These are phyloP conservation scores for Plectropomus leopardus DNA, from an alignment of 2,113 vertebrate species.

Conservation along the genomic window DNA sequence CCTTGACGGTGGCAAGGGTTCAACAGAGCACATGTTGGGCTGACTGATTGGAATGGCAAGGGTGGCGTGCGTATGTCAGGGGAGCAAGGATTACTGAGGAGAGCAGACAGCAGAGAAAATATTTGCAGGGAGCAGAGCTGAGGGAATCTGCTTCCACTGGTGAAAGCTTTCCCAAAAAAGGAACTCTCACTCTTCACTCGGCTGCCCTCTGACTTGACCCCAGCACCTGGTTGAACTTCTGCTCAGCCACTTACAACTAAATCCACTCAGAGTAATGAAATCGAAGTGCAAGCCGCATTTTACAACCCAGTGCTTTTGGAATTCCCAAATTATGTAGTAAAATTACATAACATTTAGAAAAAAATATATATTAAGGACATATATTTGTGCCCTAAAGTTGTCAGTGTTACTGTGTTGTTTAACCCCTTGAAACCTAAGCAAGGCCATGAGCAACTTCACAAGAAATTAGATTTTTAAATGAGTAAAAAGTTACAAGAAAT, in stretches of 20 bases:
- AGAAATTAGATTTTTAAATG: no score
- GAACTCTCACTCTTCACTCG: constrained; percentile 60
- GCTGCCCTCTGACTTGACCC: constrained; percentile 61
- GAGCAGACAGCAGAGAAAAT: constrained; percentile 68
- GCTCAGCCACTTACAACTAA: constrained; percentile 12
- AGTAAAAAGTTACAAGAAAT: no score
- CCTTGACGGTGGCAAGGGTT: constrained; percentile 57
- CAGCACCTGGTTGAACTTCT: constrained; percentile 49
- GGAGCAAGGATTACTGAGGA: constrained; percentile 46
- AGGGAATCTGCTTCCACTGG: constrained; percentile 57
- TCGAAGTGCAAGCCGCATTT: not conserved
- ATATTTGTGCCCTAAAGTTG: not conserved
- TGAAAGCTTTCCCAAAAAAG: constrained; percentile 75
- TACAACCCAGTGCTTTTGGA: not conserved
- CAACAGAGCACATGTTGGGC: constrained; percentile 69
- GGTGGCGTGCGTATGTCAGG: constrained; percentile 50
- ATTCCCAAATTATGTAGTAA: not conserved
- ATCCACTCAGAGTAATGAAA: constrained; percentile 4
- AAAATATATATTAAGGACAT: constrained; percentile 18
- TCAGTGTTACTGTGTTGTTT: constrained; percentile 18
- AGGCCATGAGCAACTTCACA: no score
- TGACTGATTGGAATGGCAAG: constrained; percentile 74
- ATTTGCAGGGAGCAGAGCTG: constrained; percentile 56
- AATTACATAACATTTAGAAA: constrained; percentile 30
- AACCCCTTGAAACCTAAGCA: no score